phyloP scores from a whole-genome alignment of 2,797 vertebrate species.

The Pseudocheirus occidentalis region DNA sequence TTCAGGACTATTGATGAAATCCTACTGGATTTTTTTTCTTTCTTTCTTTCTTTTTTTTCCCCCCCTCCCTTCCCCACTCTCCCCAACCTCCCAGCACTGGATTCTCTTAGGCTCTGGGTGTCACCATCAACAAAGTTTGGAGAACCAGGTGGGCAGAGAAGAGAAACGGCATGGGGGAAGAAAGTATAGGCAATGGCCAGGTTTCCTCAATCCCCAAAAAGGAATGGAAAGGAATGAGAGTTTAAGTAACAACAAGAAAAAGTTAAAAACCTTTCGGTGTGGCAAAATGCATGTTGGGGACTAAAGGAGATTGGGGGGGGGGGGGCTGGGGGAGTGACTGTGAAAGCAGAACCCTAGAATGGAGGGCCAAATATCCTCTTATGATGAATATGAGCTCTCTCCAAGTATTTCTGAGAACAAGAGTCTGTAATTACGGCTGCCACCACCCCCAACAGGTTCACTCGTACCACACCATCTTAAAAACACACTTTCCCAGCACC shows the following conservation, averaged over 20 bases:
- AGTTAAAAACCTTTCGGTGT: constrained; percentile 41
- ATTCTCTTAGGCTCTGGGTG: not conserved
- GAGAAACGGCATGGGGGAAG: not conserved
- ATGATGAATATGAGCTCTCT: not conserved
- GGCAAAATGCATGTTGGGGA: constrained; percentile 37
- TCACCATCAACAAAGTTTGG: constrained; percentile 29
- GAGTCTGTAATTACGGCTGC: constrained; percentile 73
- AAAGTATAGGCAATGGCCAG: constrained; percentile 10
- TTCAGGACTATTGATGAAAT: constrained; percentile 45
- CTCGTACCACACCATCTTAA: constrained; percentile 42
- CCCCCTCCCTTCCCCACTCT: no score
- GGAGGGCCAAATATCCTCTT: constrained; percentile 11
- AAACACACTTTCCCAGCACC: constrained; percentile 66
- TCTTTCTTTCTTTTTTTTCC: no score
- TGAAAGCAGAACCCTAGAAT: constrained; percentile 35
- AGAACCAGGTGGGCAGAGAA: constrained; percentile 22
- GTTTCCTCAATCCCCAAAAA: not conserved
- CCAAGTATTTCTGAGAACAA: constrained; percentile 72
- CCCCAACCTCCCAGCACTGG: constrained; percentile 12
- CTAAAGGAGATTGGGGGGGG: not conserved
- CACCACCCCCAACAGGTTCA: constrained; percentile 74
- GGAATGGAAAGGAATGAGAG: constrained; percentile 24
- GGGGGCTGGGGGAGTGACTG: not conserved
- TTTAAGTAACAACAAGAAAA: constrained; percentile 25
- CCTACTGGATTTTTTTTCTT: not conserved